Evolutionary conservation across 2,797 vertebrate genomes (phyloP), one percentile per base, ranked within the genome.

Genomic region (Sebastes aleutianus): DNA sequence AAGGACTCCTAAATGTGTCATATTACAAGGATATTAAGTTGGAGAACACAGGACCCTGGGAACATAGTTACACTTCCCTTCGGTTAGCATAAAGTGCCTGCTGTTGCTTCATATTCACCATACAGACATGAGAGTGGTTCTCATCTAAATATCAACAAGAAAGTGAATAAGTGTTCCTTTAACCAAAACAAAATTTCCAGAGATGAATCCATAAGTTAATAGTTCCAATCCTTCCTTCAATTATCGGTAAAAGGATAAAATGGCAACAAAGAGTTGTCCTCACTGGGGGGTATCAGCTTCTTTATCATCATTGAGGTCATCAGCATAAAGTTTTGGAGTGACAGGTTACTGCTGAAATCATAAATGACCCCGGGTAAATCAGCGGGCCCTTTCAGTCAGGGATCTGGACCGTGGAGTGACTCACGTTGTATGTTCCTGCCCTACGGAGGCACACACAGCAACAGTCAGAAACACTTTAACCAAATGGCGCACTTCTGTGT

Each of bases 381-480:
- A 65, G 58, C 3, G 9, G 78, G 74, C 62, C 59, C 43, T 79
- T 91, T 79, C 88, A 85, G 75, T 80, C 64, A 43, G 70, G 70
- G 71, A 26, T 70, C 82, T 53, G 87, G 81, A 91, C 79, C 39
- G 63, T 16, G 58, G 61, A 84, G 76, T 93, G 91, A 95, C 83
- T 93, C 92, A 92, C 53, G 6, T 66, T 86, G 79, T 69, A 79
- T 86, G 88, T 88, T 90, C 47, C 65, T 89, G 85, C 90, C 91
- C 91, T 76, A 22, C 71, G 62, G 91, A 87, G 43, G 34, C 59
- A 56, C 8, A 11, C 78, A 36, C 76, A 80, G 80, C 85, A 90
- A 84, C 86, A 88, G 89, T 91, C 91, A 89, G 86, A 90, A 89
- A 70, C 81, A 68, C 84, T 86, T 82, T 63, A 69, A 88, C 85